Evolutionary conservation across 2,888 invertebrate species (phyloP).

Genomic region (Acanthopleura granulata): DNA sequence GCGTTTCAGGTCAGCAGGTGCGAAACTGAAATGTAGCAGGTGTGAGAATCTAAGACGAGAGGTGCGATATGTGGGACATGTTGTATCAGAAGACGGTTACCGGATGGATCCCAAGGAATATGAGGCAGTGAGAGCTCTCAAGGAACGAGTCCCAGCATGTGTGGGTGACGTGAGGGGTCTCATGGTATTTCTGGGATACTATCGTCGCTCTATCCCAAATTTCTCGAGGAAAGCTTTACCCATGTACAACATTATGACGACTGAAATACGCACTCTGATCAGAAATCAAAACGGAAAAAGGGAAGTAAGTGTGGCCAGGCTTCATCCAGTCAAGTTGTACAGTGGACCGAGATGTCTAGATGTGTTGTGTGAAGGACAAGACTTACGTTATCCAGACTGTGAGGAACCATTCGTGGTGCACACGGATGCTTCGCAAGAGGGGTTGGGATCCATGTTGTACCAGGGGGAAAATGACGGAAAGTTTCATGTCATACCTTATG

Average conservation of each 20-base stretch:
- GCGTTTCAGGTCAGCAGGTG: constrained; percentile 10
- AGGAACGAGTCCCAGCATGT: neutral
- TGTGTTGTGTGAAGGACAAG: constrained; percentile 6
- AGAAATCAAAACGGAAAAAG: neutral
- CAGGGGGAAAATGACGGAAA: constrained; percentile 27
- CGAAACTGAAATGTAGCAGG: constrained; percentile 17
- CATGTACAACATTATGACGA: constrained; percentile 15
- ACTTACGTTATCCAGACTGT: constrained; percentile 20
- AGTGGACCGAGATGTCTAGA: neutral
- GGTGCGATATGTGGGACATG: constrained; percentile 27
- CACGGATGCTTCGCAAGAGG: constrained; percentile 60
- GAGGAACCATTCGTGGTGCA: neutral
- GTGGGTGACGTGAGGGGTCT: constrained; percentile 18
- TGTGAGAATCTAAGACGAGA: constrained; percentile 23
- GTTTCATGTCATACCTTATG: constrained; percentile 28
- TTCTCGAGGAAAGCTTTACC: constrained; percentile 18
- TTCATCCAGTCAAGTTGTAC: neutral
- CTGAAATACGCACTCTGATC: neutral
- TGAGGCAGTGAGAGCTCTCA: constrained; percentile 14
- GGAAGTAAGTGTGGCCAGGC: neutral
- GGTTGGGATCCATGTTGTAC: constrained; percentile 51
- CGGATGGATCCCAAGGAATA: constrained; percentile 13
- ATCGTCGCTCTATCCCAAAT: neutral
- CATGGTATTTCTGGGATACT: constrained; percentile 18
- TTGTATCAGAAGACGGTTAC: constrained; percentile 20